Percentiles rank a stretch among this genome's conserved stretches.
phyloP scores from a whole-genome alignment of 2,113 vertebrate genomes.

The Ochotona princeps region DNA sequence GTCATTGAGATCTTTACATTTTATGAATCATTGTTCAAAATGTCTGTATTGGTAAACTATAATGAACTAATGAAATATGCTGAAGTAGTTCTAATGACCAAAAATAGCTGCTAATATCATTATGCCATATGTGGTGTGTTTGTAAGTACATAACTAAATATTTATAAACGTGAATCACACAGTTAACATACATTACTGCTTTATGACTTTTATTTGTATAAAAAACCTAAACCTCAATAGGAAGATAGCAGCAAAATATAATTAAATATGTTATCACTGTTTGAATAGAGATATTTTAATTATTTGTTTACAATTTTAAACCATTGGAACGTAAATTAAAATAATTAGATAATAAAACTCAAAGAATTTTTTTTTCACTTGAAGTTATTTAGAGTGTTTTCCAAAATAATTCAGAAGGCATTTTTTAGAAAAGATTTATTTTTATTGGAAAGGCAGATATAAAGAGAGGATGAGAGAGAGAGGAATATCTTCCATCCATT shows the following conservation, averaged over 20 bases:
- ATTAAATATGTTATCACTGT: background rate
- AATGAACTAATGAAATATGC: background rate
- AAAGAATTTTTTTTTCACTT: no score
- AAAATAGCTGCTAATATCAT: background rate
- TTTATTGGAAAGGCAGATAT: no score
- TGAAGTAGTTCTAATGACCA: background rate
- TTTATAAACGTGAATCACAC: background rate
- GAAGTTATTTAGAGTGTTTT: background rate
- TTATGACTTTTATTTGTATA: background rate
- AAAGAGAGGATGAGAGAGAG: no score
- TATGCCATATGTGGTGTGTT: background rate
- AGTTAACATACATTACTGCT: background rate
- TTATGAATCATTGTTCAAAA: background rate
- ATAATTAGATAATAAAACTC: background rate
- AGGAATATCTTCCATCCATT: no score
- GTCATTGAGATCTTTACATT: background rate
- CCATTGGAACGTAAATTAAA: background rate
- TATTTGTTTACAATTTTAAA: background rate
- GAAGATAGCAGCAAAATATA: background rate
- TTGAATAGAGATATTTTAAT: background rate
- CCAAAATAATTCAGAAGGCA: background rate
- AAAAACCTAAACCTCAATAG: background rate
- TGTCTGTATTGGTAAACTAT: background rate
- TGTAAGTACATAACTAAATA: background rate
- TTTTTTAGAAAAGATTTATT: background rate